A percentile compares a stretch with the other conserved stretches of the same genome.
phyloP scores from a whole-genome alignment of 2,888 invertebrate genomes.

The Drosophila sordidapex region DNA sequence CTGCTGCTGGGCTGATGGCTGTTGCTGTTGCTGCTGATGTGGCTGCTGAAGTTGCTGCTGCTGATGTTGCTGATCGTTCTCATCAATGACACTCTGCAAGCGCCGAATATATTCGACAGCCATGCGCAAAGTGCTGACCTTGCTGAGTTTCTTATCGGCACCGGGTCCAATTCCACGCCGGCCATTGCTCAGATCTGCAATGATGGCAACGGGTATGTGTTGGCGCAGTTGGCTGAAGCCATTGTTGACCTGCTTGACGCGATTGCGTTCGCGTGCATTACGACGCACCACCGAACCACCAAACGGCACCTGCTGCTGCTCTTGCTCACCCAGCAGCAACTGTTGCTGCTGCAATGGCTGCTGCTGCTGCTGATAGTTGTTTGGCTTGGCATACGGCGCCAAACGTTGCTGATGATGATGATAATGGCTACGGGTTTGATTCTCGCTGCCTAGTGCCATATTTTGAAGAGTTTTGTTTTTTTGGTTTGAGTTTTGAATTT shows the following conservation, averaged over 20 bases:
- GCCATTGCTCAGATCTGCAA: conserved; percentile 89
- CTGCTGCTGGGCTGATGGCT: conserved; percentile 50
- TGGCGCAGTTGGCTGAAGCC: conserved; percentile 95
- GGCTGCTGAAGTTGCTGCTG: conserved; percentile 30
- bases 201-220: conserved; percentile 93
- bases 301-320: conserved; percentile 20
- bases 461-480: conserved; percentile 7
- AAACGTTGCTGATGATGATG: conserved; percentile 35
- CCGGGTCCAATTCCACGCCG: conserved; percentile 88
- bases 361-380: conserved; percentile 13
- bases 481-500: conserved; percentile 1
- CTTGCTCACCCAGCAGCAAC: conserved; percentile 32
- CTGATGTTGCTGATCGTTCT: conserved; percentile 65
- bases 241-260: conserved; percentile 97
- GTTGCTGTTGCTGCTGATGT: conserved; percentile 45
- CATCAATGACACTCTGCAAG: conserved; percentile 87
- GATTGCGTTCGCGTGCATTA: conserved; percentile 96
- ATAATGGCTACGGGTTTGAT: conserved; percentile 49
- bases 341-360: conserved; percentile 16
- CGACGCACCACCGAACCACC: conserved; percentile 93
- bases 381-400: conserved; percentile 67
- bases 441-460: conserved; percentile 76
- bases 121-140: conserved; percentile 94
- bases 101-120: conserved; percentile 96
- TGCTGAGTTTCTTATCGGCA: conserved; percentile 93